These are phyloP conservation scores for Notechis scutatus DNA, from an alignment of 2,113 vertebrate species.

Conservation along the genomic window DNA sequence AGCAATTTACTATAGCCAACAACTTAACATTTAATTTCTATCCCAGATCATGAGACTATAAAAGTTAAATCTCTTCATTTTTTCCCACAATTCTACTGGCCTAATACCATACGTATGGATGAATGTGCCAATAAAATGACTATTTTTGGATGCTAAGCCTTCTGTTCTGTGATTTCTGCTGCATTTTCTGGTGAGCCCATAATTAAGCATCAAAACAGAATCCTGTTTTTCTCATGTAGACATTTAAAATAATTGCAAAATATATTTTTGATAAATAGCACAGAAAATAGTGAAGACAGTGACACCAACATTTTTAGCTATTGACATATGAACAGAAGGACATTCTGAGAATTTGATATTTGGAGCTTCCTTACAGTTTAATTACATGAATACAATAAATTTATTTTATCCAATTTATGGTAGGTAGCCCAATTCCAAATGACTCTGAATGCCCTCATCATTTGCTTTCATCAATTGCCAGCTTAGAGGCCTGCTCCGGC, in stretches of 20 bases:
- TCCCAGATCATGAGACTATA: constrained; percentile 10
- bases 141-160: constrained; percentile 30
- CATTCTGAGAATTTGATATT: neutral
- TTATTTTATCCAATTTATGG: neutral
- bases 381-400: neutral
- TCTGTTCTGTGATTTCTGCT: constrained; percentile 29
- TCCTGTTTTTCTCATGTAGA: neutral
- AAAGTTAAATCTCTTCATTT: constrained; percentile 17
- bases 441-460: neutral
- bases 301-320: neutral
- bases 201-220: constrained; percentile 15
- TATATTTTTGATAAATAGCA: neutral
- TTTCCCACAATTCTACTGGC: constrained; percentile 5
- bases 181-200: constrained; percentile 20
- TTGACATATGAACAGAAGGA: neutral
- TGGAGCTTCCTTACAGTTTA: neutral
- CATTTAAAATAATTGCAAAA: constrained; percentile 20
- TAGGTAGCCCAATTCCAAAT: neutral
- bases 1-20: constrained; percentile 12
- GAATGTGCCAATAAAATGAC: constrained; percentile 23
- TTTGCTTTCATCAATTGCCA: neutral
- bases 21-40: constrained; percentile 12
- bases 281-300: constrained; percentile 7
- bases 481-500: neutral
- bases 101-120: constrained; percentile 27